phyloP scores from a whole-genome alignment of 2,888 invertebrate genomes.

The Salticus scenicus region DNA sequence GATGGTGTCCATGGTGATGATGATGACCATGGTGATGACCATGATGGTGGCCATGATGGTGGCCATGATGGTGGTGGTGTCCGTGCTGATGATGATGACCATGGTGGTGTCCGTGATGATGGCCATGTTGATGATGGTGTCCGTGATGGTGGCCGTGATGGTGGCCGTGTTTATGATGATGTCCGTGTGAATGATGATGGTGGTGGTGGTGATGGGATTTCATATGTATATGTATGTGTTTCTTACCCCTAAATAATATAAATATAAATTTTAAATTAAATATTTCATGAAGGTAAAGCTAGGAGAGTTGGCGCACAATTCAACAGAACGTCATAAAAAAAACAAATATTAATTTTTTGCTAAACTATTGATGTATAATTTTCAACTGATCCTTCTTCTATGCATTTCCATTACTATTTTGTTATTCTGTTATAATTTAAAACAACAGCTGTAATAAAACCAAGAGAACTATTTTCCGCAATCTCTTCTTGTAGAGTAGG shows the following conservation, averaged over 20 bases:
- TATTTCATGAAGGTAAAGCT: too few species aligned
- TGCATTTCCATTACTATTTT: too few species aligned
- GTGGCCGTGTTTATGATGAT: conserved; percentile 38
- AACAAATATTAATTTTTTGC: too few species aligned
- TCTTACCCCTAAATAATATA: conserved; percentile 24
- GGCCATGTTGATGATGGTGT: conserved; percentile 57
- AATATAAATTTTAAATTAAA: too few species aligned
- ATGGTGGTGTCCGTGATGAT: conserved; percentile 28
- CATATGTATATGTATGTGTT: conserved; percentile 45
- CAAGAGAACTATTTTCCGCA: too few species aligned
- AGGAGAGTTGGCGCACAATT: too few species aligned
- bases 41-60: not conserved
- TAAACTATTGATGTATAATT: too few species aligned
- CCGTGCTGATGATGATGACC: conserved; percentile 34
- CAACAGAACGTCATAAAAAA: too few species aligned
- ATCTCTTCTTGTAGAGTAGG: too few species aligned
- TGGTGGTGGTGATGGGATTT: conserved; percentile 56
- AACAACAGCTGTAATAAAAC: too few species aligned
- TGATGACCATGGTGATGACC: not conserved
- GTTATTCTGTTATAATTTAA: too few species aligned
- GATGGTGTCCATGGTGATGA: not conserved
- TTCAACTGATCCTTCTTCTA: too few species aligned
- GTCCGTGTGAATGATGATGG: conserved; percentile 35
- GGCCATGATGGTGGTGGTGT: conserved; percentile 41
- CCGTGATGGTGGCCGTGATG: not conserved